Conservation (phyloP, 2,888 invertebrate species). For the Nephrocerus scutellatus region DNA sequence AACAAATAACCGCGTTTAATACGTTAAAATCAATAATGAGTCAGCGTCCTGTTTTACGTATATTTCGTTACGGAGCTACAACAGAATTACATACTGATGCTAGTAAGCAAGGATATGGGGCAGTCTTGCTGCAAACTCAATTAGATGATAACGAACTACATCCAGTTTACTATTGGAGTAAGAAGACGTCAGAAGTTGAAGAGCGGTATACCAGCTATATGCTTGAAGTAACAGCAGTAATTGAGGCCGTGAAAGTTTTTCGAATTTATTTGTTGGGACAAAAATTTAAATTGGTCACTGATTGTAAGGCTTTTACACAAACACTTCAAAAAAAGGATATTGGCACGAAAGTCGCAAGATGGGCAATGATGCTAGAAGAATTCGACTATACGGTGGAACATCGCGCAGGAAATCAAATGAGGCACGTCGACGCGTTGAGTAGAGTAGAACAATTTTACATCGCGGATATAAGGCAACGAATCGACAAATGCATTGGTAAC, state of each 20-base stretch:
- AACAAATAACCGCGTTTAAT: slow-evolving; percentile 26
- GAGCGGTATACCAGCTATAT: slow-evolving; percentile 12
- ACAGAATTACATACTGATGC: too few relatives aligned
- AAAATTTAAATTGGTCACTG: slow-evolving; percentile 20
- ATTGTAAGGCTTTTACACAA: slow-evolving; percentile 19
- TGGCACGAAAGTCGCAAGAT: slow-evolving; percentile 20
- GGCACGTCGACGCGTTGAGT: slow-evolving; percentile 25
- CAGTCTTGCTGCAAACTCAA: too few relatives aligned
- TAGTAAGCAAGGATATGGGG: too few relatives aligned
- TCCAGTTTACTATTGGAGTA: too few relatives aligned
- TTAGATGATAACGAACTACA: too few relatives aligned
- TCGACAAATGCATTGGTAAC: slow-evolving; percentile 9
- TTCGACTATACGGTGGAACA: slow-evolving; percentile 24
- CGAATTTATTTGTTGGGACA: slow-evolving; percentile 24
- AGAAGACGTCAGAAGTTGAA: too few relatives aligned
- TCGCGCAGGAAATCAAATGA: slow-evolving; percentile 21
- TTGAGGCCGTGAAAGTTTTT: slow-evolving; percentile 23
- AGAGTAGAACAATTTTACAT: slow-evolving; percentile 15
- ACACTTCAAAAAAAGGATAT: slow-evolving; percentile 20
- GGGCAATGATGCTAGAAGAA: slow-evolving; percentile 23
- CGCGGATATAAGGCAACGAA: slow-evolving; percentile 4
- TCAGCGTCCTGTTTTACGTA: too few relatives aligned
- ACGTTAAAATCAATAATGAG: too few relatives aligned
- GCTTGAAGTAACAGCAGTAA: slow-evolving; percentile 12
- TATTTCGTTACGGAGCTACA: too few relatives aligned